These are phyloP conservation scores for Condylostylus longicornis DNA, from an alignment of 1,140 invertebrate species.

Conservation along the genomic window DNA sequence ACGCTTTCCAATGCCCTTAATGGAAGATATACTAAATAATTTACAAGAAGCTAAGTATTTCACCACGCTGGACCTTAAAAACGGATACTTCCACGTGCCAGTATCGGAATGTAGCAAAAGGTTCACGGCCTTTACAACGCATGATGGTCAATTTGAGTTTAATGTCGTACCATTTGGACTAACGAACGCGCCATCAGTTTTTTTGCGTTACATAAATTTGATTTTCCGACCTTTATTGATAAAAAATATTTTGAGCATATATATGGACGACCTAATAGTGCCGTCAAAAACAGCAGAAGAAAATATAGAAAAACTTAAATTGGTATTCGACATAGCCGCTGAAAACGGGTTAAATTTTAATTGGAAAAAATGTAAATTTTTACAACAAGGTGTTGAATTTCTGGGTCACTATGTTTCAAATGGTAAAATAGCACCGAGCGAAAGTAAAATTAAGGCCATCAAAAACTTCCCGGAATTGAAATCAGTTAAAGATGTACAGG, in stretches of 20 bases:
- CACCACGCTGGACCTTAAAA: conserved; percentile 33
- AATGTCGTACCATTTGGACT: conserved; percentile 33
- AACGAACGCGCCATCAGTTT: conserved; percentile 27
- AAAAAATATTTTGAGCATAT: conserved; percentile 4
- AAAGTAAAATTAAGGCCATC: conserved; percentile 14
- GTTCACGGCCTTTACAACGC: conserved; percentile 27
- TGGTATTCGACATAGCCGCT: conserved; percentile 22
- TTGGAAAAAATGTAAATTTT: conserved; percentile 15
- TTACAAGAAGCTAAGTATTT: conserved; percentile 18
- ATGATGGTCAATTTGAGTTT: conserved; percentile 29
- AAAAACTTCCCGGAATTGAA: conserved; percentile 16
- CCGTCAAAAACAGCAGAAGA: conserved; percentile 22
- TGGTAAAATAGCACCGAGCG: conserved; percentile 7
- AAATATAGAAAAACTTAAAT: conserved; percentile 24
- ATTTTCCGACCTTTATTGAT: neutral
- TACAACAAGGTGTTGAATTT: conserved; percentile 9
- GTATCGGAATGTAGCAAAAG: conserved; percentile 20
- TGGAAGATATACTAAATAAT: conserved; percentile 20
- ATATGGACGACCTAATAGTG: conserved; percentile 36
- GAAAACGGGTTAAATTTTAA: conserved; percentile 16
- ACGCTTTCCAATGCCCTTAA: conserved; percentile 24
- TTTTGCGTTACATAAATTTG: conserved; percentile 30
- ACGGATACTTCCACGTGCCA: conserved; percentile 22
- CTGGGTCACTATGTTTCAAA: conserved; percentile 10
- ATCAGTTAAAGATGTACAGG: conserved; percentile 17